phyloP scores from a whole-genome alignment of 2,797 vertebrate species.

The Microhierax caerulescens region DNA sequence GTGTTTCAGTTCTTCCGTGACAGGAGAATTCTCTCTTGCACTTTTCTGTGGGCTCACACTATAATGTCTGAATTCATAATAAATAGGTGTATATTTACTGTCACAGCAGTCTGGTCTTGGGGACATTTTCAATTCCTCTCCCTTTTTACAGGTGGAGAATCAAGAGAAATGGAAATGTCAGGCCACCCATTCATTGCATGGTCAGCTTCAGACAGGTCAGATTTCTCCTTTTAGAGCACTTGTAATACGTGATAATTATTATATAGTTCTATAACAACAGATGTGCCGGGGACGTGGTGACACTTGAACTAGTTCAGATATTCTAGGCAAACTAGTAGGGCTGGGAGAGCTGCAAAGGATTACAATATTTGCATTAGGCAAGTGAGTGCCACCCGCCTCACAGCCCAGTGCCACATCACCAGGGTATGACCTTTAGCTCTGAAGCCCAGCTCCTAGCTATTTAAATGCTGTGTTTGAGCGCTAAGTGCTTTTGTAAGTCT shows the following conservation, averaged over 20 bases:
- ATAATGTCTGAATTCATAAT: not conserved
- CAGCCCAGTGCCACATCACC: not conserved
- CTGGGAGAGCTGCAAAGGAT: not conserved
- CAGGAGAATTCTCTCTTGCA: not conserved
- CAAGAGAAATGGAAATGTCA: not conserved
- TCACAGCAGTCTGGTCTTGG: not conserved
- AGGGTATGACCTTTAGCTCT: not conserved
- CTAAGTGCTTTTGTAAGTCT: not conserved
- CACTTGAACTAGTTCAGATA: not conserved
- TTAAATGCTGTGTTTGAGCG: not conserved
- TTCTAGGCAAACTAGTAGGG: not conserved
- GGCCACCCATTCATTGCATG: not conserved
- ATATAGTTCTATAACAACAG: not conserved
- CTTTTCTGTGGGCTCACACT: not conserved
- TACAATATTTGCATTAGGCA: not conserved
- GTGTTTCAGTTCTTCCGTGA: not conserved
- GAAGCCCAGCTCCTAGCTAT: not conserved
- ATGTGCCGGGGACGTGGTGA: not conserved
- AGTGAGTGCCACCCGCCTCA: accelerated
- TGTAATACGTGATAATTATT: not conserved
- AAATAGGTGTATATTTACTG: not conserved
- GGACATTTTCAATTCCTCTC: not conserved
- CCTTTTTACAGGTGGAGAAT: not conserved
- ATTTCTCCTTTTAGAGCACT: not conserved
- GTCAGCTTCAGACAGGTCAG: not conserved